These are phyloP conservation scores for Capreolus pygargus DNA, from an alignment of 2,113 vertebrate species.

Conservation along the genomic window DNA sequence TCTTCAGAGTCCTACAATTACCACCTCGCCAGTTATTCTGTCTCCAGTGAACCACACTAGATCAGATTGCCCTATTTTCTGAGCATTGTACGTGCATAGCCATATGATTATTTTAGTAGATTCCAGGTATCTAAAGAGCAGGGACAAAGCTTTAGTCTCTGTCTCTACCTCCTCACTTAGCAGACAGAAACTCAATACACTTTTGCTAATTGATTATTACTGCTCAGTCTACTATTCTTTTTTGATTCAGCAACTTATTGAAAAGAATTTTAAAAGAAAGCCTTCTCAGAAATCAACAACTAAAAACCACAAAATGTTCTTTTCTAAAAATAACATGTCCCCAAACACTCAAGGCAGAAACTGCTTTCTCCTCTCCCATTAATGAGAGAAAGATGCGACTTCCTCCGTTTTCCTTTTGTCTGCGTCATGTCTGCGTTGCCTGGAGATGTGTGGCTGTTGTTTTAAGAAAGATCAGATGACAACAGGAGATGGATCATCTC, in stretches of 20 bases:
- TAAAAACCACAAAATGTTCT: slow-evolving; percentile 68
- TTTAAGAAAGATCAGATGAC: slow-evolving; percentile 64
- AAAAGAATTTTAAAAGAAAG: neutral
- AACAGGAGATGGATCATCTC: slow-evolving; percentile 12
- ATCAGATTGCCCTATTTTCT: neutral
- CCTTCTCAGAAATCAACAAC: slow-evolving; percentile 48
- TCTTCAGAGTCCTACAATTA: neutral
- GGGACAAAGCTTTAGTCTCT: neutral
- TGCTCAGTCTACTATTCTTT: neutral
- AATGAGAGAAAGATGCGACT: slow-evolving; percentile 46
- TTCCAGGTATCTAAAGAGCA: neutral
- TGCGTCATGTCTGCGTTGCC: slow-evolving; percentile 4
- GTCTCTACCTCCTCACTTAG: neutral
- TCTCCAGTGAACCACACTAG: neutral
- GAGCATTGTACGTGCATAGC: neutral
- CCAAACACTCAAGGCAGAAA: slow-evolving; percentile 8
- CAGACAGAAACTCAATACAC: neutral
- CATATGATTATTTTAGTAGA: neutral
- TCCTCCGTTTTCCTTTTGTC: slow-evolving; percentile 22
- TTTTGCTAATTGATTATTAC: neutral
- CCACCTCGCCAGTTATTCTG: neutral
- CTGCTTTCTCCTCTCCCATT: slow-evolving; percentile 33
- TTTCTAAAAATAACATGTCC: slow-evolving; percentile 58
- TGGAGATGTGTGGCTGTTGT: slow-evolving; percentile 59
- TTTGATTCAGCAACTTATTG: slow-evolving; percentile 36